These are phyloP conservation scores for Chelmon rostratus DNA, from an alignment of 2,797 vertebrate genomes.

Conservation along the genomic window DNA sequence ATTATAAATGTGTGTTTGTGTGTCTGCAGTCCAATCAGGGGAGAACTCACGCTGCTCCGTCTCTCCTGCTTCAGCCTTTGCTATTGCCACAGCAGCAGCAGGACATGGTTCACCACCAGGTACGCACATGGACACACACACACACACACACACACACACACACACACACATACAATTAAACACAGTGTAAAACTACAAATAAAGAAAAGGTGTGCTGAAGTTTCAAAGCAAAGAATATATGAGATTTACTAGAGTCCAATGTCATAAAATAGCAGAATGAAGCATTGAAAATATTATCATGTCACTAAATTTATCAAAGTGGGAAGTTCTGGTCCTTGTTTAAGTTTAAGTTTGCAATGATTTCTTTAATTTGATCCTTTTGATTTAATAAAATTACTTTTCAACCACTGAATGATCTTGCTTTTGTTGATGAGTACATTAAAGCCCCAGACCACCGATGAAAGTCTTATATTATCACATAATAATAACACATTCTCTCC, in stretches of 20 bases:
- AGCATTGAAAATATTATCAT: neutral
- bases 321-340: conserved; percentile 5
- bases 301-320: neutral
- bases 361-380: too few species aligned
- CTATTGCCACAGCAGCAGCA: conserved; percentile 97
- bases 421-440: neutral
- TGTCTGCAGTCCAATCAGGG: conserved; percentile 88
- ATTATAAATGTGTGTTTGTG: conserved; percentile 51
- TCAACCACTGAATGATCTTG: neutral
- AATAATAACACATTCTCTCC: neutral
- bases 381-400: neutral
- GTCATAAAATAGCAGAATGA: neutral
- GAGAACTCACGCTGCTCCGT: conserved; percentile 93
- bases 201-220: neutral
- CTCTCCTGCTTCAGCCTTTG: conserved; percentile 97
- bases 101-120: conserved; percentile 95
- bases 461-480: neutral
- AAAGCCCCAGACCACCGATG: neutral
- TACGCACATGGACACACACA: conserved; percentile 67
- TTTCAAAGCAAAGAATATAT: too few species aligned
- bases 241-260: too few species aligned
- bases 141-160: conserved; percentile 32
- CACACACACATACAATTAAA: neutral
- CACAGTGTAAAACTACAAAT: neutral
- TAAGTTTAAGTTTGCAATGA: neutral